These are phyloP conservation scores for Brachycybe producta DNA, from an alignment of 2,888 invertebrate genomes.

Conservation along the genomic window DNA sequence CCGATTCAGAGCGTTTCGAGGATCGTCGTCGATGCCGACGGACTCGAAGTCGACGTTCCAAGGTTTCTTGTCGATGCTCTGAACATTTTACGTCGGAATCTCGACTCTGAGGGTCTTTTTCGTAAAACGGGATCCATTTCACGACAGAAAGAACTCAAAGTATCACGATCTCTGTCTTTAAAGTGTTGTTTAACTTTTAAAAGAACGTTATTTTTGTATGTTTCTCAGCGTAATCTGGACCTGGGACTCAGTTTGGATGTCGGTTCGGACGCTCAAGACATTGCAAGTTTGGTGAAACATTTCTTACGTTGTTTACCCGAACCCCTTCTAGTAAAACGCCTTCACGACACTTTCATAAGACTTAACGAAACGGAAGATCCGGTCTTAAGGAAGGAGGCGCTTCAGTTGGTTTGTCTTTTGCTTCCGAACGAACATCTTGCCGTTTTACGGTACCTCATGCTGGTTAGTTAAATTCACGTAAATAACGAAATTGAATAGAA, in stretches of 20 bases:
- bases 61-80: conserved; percentile 3
- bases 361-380: conserved; percentile 31
- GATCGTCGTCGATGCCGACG: too few species aligned
- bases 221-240: conserved; percentile 49
- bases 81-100: conserved; percentile 47
- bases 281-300: conserved; percentile 70
- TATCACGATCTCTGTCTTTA: too few species aligned
- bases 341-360: conserved; percentile 59
- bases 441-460: conserved; percentile 67
- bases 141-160: conserved; percentile 68
- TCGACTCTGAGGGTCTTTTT: conserved; percentile 69
- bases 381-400: conserved; percentile 47
- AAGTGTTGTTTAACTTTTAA: conserved; percentile 16
- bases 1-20: too few species aligned
- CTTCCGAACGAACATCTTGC: conserved; percentile 63
- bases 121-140: conserved; percentile 74
- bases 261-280: conserved; percentile 57
- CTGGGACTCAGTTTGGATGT: conserved; percentile 47
- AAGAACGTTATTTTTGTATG: not conserved
- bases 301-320: conserved; percentile 75
- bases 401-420: conserved; percentile 53
- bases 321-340: conserved; percentile 57
- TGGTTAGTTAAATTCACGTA: conserved; percentile 38
- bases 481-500: not conserved
- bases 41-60: not conserved